Evolutionary conservation across 2,113 vertebrate genomes (phyloP), one percentile per base, ranked within the genome.

Genomic region (Lipophrys pholis): DNA sequence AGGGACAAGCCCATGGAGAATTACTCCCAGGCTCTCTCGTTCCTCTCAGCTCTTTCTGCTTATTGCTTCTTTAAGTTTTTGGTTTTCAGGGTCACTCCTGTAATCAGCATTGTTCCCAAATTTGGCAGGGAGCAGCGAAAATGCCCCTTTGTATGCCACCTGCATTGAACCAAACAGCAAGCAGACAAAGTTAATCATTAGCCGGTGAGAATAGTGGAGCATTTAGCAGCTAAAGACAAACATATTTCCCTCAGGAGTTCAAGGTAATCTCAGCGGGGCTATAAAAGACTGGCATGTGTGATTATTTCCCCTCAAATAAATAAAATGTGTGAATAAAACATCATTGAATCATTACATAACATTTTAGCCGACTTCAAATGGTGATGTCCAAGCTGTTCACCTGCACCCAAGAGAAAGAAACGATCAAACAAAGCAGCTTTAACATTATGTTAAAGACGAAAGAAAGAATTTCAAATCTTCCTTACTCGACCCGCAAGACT

Each of bases 51-150:
- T 56, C 21, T 30, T 56, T 7, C 12, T 48, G 21, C 21, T 30
- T 30, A 30, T 48, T 15, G 45, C 56, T 64, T 39, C 41, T 21
- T 57, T 38, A 21, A 7, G 58, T 52, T 59, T 59, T 46, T 43
- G 14, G 46, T 78, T n/a, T n/a, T 71, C 66, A 30, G 46, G 41
- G 48, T 30, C 40, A 63, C 7, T 41, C 40, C 42, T 54, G 56
- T 36, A 56, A 57, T 56, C 52, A 54, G 50, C 40, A 35, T 11
- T 0, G 21, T 50, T 46, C 35, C 36, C 40, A 75, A 57, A 42
- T 65, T 74, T 65, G 38, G 69, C 41, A 39, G 49, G 50, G 15
- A 46, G 51, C 36, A 17, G 41, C 16, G 10, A 51, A 17, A 45
- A 65, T 2, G 35, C 40, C 50, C 16, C 17, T 46, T 36, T 55